Evolutionary conservation across 2,113 vertebrate species (phyloP).

Genomic region (Elephas maximus): DNA sequence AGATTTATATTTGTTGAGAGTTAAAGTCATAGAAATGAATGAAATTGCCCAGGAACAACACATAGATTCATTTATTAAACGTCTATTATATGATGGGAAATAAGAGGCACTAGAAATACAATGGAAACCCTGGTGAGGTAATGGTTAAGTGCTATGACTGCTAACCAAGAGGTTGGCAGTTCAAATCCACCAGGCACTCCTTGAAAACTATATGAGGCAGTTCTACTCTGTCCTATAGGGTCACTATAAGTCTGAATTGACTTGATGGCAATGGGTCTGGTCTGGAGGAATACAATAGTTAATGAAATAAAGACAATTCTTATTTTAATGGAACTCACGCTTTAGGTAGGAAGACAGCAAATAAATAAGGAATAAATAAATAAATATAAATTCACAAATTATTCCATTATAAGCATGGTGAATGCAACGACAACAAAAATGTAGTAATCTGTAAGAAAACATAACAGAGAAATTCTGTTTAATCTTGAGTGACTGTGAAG

Average conservation of each 20-base stretch:
- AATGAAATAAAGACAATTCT: slow-evolving; percentile 21
- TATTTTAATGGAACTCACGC: background rate
- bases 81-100: slow-evolving; percentile 8
- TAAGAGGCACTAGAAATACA: background rate
- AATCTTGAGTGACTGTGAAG: background rate
- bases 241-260: no score
- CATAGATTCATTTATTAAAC: background rate
- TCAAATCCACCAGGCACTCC: no score
- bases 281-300: background rate
- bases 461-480: background rate
- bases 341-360: background rate
- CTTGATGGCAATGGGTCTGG: no score
- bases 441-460: background rate
- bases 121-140: background rate
- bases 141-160: no score
- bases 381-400: background rate
- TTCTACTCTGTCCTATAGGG: no score
- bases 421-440: background rate
- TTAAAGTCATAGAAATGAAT: slow-evolving; percentile 31
- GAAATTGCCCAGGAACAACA: background rate
- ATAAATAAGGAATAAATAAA: background rate
- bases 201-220: no score
- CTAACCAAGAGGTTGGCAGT: no score
- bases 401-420: background rate
- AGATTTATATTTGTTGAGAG: background rate